Percentiles rank a stretch among this genome's conserved stretches.
These are phyloP conservation scores for Vultur gryphus DNA, from an alignment of 2,797 vertebrate genomes.

Conservation along the genomic window DNA sequence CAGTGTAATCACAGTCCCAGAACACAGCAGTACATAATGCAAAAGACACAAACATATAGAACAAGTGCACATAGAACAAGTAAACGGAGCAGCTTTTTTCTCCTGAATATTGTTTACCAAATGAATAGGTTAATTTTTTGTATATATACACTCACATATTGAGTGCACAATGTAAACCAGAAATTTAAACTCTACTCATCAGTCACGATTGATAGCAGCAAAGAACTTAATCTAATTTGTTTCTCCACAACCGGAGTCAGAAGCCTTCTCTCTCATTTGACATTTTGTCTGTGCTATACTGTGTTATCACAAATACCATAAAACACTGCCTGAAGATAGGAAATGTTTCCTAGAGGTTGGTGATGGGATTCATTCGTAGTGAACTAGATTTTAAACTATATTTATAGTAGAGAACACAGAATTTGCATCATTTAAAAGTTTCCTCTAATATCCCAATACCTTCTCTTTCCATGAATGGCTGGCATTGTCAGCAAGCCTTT, in stretches of 20 bases:
- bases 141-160: rapidly evolving
- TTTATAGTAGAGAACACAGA: background rate
- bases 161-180: rapidly evolving
- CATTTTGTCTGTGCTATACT: background rate
- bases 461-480: background rate
- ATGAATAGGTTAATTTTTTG: background rate
- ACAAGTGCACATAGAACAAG: background rate
- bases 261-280: background rate
- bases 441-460: background rate
- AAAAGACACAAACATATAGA: background rate
- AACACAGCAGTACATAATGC: background rate
- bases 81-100: background rate
- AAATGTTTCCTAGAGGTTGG: background rate
- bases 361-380: background rate
- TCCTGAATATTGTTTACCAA: background rate
- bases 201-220: background rate
- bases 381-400: background rate
- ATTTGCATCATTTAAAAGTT: background rate
- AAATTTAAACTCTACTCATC: background rate
- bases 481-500: background rate
- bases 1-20: background rate
- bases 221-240: background rate
- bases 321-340: background rate
- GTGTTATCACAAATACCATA: background rate
- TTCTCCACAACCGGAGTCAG: background rate